Evolutionary conservation across 2,888 invertebrate genomes (phyloP).

Genomic region (Epistrophella euchroma): DNA sequence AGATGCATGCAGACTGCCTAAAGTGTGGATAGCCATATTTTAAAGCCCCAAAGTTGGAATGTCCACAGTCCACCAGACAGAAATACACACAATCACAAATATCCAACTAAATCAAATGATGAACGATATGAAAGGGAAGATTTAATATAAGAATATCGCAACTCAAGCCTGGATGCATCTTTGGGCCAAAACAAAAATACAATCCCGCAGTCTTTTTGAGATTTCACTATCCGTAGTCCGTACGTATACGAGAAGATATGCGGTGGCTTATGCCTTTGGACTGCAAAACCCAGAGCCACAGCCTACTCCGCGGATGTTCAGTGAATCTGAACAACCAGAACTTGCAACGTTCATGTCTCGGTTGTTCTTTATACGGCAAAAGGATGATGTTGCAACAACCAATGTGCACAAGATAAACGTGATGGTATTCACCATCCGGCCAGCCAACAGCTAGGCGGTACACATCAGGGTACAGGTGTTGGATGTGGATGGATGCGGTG

Average conservation of each 20-base stretch:
- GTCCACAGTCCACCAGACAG: conserved; percentile 12
- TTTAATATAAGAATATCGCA: conserved; percentile 60
- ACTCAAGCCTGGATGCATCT: conserved; percentile 45
- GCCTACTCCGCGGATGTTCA: conserved; percentile 21
- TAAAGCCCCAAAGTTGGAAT: conserved; percentile 19
- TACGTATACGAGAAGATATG: conserved; percentile 32
- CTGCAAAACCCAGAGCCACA: neutral
- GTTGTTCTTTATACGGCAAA: conserved; percentile 3
- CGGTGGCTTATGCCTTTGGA: conserved; percentile 62
- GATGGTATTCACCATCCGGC: conserved; percentile 52
- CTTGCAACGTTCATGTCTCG: conserved; percentile 3
- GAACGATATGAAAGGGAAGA: conserved; percentile 62
- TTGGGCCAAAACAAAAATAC: neutral
- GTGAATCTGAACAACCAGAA: conserved; percentile 43
- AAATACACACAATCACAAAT: conserved; percentile 13
- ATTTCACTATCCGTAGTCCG: conserved; percentile 3
- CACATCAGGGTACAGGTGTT: conserved; percentile 54
- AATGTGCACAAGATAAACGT: conserved; percentile 45
- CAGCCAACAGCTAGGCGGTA: conserved; percentile 17
- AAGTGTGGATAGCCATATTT: conserved; percentile 49
- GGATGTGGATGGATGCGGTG: conserved; percentile 71
- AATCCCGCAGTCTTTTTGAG: neutral
- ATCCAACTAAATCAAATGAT: conserved; percentile 50
- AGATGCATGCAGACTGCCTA: conserved; percentile 27
- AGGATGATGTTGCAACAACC: conserved; percentile 46